These are phyloP conservation scores for Allygus modestus DNA, from an alignment of 2,888 invertebrate genomes.

Conservation along the genomic window DNA sequence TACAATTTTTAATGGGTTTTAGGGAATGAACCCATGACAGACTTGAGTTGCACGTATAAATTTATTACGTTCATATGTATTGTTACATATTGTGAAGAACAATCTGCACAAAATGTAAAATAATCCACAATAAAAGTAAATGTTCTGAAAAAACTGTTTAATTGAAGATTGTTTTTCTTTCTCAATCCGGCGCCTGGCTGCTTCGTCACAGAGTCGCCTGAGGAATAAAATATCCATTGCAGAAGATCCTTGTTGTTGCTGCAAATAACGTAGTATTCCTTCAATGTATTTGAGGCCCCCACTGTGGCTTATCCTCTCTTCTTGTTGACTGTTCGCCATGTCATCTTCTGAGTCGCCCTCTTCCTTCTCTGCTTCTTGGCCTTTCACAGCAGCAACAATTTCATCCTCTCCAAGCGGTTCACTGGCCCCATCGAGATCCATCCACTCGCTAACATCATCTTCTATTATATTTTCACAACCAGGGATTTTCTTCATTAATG, in stretches of 20 bases:
- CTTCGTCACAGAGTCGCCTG: background rate
- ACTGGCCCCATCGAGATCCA: background rate
- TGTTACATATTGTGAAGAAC: background rate
- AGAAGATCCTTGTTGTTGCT: background rate
- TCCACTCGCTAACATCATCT: constrained; percentile 11
- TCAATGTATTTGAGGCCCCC: constrained; percentile 10
- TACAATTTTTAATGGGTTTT: no score
- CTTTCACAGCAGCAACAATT: constrained; percentile 26
- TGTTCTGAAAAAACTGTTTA: background rate
- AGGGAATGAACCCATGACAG: no score
- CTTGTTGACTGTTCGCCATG: background rate
- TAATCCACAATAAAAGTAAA: background rate
- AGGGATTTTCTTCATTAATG: no score
- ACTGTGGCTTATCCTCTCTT: constrained; percentile 26
- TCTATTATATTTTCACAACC: constrained; percentile 5
- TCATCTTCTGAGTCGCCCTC: constrained; percentile 19
- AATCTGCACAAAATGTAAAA: background rate
- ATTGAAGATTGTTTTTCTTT: background rate
- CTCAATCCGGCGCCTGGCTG: no score
- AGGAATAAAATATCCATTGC: constrained; percentile 30
- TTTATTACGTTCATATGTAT: background rate
- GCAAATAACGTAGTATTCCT: no score
- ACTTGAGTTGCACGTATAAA: no score
- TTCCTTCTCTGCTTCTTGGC: constrained; percentile 10
- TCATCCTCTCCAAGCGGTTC: no score